phyloP scores from a whole-genome alignment of 2,113 vertebrate genomes.

The Hoplias malabaricus region DNA sequence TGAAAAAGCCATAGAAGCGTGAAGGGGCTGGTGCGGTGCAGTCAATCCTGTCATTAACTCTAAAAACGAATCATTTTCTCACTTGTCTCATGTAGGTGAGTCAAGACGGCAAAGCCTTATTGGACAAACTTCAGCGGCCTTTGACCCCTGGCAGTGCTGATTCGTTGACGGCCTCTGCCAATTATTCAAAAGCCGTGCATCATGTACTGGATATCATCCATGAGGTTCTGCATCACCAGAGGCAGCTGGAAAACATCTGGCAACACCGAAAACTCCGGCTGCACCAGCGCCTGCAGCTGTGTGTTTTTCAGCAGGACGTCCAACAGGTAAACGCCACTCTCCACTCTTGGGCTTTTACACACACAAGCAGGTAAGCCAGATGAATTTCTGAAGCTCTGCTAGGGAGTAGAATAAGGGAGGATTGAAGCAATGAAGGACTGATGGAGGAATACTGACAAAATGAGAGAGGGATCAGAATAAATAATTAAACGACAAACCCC shows the following conservation, averaged over 20 bases:
- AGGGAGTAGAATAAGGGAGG: background rate
- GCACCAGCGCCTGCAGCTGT: slow-evolving; percentile 94
- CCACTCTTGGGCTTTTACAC: background rate
- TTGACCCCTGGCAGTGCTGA: slow-evolving; percentile 92
- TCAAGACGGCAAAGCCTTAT: slow-evolving; percentile 94
- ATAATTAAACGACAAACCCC: slow-evolving; percentile 26
- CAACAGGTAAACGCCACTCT: slow-evolving; percentile 81
- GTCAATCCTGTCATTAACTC: background rate
- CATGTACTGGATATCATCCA: slow-evolving; percentile 96
- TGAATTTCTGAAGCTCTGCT: background rate
- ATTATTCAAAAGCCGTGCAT: slow-evolving; percentile 97
- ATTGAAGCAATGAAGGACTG: slow-evolving; percentile 20
- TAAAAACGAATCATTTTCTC: background rate
- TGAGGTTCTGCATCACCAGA: slow-evolving; percentile 95
- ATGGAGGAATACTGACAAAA: background rate
- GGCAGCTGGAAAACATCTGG: slow-evolving; percentile 98
- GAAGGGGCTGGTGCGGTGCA: background rate
- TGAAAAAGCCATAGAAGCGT: background rate
- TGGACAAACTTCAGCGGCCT: slow-evolving; percentile 96
- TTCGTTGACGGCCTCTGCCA: slow-evolving; percentile 92
- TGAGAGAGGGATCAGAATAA: background rate
- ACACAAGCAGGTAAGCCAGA: background rate
- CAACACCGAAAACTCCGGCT: slow-evolving; percentile 98
- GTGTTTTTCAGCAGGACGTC: slow-evolving; percentile 97
- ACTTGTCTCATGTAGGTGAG: slow-evolving; percentile 79